Conservation (phyloP, 2,113 vertebrate species). For the Pygoscelis adeliae region DNA sequence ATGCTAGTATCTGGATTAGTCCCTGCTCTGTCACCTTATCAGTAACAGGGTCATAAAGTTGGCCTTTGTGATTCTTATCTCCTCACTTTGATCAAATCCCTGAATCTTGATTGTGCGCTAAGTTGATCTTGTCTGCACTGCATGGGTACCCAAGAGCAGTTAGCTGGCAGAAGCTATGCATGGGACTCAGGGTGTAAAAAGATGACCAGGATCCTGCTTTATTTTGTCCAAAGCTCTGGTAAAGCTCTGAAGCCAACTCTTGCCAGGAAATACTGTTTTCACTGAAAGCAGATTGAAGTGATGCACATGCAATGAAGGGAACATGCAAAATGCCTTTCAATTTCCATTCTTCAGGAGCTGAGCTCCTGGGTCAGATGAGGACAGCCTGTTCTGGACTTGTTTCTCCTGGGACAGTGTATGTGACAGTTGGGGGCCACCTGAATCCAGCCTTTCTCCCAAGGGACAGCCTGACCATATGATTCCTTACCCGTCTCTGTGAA, state of each 20-base stretch:
- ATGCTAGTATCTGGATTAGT: conserved; percentile 1
- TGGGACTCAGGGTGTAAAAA: background rate
- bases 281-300: background rate
- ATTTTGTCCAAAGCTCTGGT: background rate
- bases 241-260: background rate
- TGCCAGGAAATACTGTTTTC: background rate
- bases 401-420: background rate
- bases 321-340: background rate
- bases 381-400: background rate
- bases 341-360: background rate
- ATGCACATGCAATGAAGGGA: background rate
- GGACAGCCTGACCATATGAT: background rate
- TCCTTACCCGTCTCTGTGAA: background rate
- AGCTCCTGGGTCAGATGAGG: background rate
- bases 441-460: background rate
- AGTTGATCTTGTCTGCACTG: background rate
- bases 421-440: background rate
- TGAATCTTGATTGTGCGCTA: background rate
- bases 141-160: background rate
- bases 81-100: conserved; percentile 12
- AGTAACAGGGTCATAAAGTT: conserved; percentile 10
- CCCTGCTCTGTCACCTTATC: conserved; percentile 37
- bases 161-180: background rate
- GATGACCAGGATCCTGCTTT: background rate
- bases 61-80: conserved; percentile 35